Percentiles rank a stretch among this genome's conserved stretches.
Conservation (phyloP, 2,113 vertebrate species). For the Muscicapa adusta region DNA sequence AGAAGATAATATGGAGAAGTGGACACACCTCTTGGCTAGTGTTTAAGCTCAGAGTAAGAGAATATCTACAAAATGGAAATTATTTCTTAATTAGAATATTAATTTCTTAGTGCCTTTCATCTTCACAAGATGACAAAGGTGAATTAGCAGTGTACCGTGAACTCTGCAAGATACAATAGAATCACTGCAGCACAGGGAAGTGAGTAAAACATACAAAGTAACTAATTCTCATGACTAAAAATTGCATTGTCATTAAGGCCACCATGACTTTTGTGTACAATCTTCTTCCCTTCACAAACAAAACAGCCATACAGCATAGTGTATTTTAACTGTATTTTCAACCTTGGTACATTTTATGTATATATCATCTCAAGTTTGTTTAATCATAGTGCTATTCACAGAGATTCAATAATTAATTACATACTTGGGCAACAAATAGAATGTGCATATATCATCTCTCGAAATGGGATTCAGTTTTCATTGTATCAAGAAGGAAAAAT, state of each 20-base stretch:
- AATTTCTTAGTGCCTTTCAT: not conserved
- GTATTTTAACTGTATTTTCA: not conserved
- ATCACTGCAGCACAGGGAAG: not conserved
- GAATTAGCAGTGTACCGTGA: not conserved
- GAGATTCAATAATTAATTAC: not conserved
- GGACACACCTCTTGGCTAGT: not conserved
- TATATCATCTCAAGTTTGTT: not conserved
- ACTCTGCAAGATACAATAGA: not conserved
- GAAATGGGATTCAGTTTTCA: not conserved
- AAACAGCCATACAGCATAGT: fast-evolving
- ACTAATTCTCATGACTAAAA: not conserved
- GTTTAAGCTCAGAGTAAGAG: not conserved
- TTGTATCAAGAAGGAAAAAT: not conserved
- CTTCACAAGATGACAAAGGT: not conserved
- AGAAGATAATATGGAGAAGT: not conserved
- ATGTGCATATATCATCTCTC: not conserved
- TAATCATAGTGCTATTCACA: not conserved
- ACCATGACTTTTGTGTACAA: not conserved
- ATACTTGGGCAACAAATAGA: not conserved
- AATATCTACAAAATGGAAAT: not conserved
- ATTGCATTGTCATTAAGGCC: not conserved
- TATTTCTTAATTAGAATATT: not conserved
- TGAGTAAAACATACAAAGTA: not conserved
- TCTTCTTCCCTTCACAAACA: not conserved
- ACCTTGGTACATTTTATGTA: not conserved